A percentile compares a stretch with the other conserved stretches of the same genome.
Conservation (phyloP, 23 tunicate genomes). For the Oikopleura albicans region DNA sequence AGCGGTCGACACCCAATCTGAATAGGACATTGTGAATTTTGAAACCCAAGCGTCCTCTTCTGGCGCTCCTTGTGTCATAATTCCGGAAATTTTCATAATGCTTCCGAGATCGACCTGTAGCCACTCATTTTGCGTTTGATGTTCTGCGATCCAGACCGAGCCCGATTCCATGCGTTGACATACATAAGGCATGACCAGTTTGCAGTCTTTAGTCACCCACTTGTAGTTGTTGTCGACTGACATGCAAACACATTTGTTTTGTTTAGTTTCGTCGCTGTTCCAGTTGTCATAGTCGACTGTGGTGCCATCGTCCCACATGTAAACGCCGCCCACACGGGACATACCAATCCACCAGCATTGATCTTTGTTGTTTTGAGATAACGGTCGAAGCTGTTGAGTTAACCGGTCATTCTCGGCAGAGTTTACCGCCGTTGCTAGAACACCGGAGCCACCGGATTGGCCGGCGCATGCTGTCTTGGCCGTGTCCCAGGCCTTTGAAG, state of each 20-base stretch:
- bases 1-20: neutral
- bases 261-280: neutral
- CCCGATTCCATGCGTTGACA: neutral
- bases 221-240: neutral
- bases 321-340: neutral
- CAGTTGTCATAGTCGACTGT: neutral
- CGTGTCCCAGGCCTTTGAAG: neutral
- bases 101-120: slow-evolving; percentile 5
- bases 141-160: neutral
- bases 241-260: slow-evolving; percentile 1
- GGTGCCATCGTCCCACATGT: slow-evolving; percentile 1
- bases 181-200: neutral
- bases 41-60: neutral
- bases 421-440: neutral
- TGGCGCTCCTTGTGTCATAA: neutral
- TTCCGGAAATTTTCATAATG: neutral
- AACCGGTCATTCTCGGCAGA: neutral
- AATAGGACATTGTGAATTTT: neutral
- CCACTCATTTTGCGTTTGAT: neutral
- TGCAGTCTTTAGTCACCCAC: neutral
- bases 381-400: neutral
- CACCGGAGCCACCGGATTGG: neutral
- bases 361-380: neutral
- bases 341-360: slow-evolving; percentile 5
- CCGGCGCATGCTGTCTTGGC: neutral